Percentiles rank a stretch among this genome's conserved stretches.
phyloP scores from a whole-genome alignment of 2,797 vertebrate genomes.

The Clarias pachynema region DNA sequence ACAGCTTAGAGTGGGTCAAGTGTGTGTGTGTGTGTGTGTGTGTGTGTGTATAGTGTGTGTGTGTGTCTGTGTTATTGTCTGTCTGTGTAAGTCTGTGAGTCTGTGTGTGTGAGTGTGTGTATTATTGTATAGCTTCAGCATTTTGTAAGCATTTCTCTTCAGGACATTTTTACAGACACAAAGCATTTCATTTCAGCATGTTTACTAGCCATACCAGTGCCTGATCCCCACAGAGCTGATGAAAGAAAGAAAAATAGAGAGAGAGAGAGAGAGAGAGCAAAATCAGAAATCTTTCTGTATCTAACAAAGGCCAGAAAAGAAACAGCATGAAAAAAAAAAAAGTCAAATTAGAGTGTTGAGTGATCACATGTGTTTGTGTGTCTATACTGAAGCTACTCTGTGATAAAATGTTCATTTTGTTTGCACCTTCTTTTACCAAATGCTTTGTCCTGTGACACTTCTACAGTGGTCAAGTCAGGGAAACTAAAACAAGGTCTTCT shows the following conservation, averaged over 20 bases:
- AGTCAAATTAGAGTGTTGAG: not conserved
- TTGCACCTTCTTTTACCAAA: not conserved
- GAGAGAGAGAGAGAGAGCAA: not conserved
- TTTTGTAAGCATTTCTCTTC: constrained; percentile 16
- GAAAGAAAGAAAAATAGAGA: not conserved
- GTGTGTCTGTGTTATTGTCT: constrained; percentile 40
- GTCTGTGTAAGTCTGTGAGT: not conserved
- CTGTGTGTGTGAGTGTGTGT: not conserved
- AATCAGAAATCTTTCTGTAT: not conserved
- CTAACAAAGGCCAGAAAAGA: not conserved
- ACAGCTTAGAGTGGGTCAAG: not conserved
- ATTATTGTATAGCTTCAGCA: not conserved
- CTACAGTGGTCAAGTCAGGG: not conserved
- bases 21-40: constrained; percentile 8
- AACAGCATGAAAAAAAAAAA: not conserved
- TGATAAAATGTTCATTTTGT: not conserved
- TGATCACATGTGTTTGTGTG: not conserved
- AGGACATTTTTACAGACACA: constrained; percentile 41
- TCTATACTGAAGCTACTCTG: not conserved
- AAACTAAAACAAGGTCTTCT: not conserved
- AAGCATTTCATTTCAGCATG: constrained; percentile 22
- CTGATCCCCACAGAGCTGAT: constrained; percentile 26
- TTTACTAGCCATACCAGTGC: constrained; percentile 27
- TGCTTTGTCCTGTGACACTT: not conserved
- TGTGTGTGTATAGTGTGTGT: too few species aligned